phyloP scores from a whole-genome alignment of 2,113 vertebrate species.

The Illadopsis cleaveri region DNA sequence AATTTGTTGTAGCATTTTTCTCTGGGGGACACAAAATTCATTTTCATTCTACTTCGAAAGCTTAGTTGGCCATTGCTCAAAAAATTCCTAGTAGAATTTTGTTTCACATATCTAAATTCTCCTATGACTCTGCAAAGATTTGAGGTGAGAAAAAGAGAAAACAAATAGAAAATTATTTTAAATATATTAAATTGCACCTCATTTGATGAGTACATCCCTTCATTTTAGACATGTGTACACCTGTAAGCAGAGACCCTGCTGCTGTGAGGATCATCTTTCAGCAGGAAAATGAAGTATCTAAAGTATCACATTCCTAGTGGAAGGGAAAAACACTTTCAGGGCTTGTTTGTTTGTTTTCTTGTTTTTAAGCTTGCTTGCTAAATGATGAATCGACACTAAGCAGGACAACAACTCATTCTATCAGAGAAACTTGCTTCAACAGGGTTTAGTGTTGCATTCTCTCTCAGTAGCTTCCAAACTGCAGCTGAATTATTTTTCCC shows the following conservation, averaged over 20 bases:
- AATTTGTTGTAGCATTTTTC: neutral
- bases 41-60: neutral
- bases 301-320: neutral
- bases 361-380: neutral
- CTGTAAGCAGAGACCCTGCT: neutral
- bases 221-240: neutral
- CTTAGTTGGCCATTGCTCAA: neutral
- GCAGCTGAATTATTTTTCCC: neutral
- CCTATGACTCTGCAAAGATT: neutral
- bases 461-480: neutral
- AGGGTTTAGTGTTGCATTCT: too few relatives aligned
- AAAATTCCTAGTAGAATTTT: neutral
- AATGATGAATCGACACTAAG: too few relatives aligned
- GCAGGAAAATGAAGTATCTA: neutral
- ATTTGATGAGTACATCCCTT: neutral
- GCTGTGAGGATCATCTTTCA: neutral
- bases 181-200: neutral
- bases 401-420: neutral
- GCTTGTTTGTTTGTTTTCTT: neutral
- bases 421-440: neutral
- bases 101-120: neutral
- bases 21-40: neutral
- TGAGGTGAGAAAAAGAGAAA: neutral
- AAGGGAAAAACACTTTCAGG: neutral
- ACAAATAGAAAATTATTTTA: neutral